Evolutionary conservation across 2,888 invertebrate genomes (phyloP).

Genomic region (Megamerina dolium): DNA sequence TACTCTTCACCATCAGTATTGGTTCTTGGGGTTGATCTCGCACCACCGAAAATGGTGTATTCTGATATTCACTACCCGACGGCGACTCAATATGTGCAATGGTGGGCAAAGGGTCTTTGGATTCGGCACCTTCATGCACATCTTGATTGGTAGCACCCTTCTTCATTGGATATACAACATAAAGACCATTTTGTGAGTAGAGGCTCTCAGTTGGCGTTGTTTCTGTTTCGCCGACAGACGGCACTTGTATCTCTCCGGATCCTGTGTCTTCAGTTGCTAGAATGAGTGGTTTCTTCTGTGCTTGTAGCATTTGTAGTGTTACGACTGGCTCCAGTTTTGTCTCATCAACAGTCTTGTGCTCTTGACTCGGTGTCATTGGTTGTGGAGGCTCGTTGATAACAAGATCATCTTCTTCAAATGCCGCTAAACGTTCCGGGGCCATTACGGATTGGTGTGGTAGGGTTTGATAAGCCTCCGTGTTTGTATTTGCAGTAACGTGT

Average conservation of each 20-base stretch:
- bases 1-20: conserved; percentile 47
- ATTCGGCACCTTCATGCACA: conserved; percentile 16
- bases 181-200: conserved; percentile 29
- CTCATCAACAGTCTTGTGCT: conserved; percentile 30
- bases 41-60: conserved; percentile 48
- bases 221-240: conserved; percentile 21
- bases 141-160: conserved; percentile 12
- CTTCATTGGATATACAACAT: conserved; percentile 34
- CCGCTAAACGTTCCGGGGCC: conserved; percentile 29
- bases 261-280: conserved; percentile 41
- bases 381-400: conserved; percentile 50
- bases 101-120: conserved; percentile 25
- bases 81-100: conserved; percentile 29
- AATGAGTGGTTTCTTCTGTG: conserved; percentile 45
- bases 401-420: conserved; percentile 49
- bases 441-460: conserved; percentile 24
- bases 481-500: conserved; percentile 23
- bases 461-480: conserved; percentile 25
- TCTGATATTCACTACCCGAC: conserved; percentile 44
- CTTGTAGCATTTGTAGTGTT: conserved; percentile 65
- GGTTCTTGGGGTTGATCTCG: conserved; percentile 50
- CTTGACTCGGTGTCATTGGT: conserved; percentile 37
- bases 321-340: conserved; percentile 54
- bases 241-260: conserved; percentile 36
- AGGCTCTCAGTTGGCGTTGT: conserved; percentile 2